phyloP scores from a whole-genome alignment of 2,113 vertebrate species.

The Pseudopipra pipra region DNA sequence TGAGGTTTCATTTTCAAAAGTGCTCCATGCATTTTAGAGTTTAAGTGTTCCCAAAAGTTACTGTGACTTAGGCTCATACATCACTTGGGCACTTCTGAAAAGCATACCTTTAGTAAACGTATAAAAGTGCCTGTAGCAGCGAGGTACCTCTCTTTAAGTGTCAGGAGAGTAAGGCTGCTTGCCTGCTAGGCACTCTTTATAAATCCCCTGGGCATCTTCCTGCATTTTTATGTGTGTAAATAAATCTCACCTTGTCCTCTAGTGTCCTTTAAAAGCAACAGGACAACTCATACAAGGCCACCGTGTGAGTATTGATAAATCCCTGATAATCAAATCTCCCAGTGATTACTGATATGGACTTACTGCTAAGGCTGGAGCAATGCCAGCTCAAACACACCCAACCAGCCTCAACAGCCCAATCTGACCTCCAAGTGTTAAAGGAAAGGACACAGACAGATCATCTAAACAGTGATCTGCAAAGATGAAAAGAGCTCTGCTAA shows the following conservation, averaged over 20 bases:
- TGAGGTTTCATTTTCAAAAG: constrained; percentile 19
- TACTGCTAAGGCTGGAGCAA: not conserved
- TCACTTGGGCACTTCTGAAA: not conserved
- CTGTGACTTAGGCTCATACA: not conserved
- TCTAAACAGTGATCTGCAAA: not conserved
- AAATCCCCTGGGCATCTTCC: not conserved
- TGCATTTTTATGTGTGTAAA: constrained; percentile 12
- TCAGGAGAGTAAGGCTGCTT: not conserved
- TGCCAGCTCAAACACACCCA: not conserved
- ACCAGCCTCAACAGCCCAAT: not conserved
- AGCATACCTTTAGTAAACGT: not conserved
- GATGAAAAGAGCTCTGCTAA: not conserved
- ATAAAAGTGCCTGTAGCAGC: not conserved
- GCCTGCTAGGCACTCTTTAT: not conserved
- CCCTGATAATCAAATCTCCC: constrained; percentile 5
- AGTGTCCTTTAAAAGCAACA: constrained; percentile 11
- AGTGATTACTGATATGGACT: not conserved
- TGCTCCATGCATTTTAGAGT: not conserved
- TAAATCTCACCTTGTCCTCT: not conserved
- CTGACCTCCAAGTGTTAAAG: not conserved
- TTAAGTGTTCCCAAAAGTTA: constrained; percentile 16
- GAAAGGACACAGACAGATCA: not conserved
- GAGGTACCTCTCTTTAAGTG: not conserved
- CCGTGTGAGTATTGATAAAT: not conserved
- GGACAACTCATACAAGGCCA: not conserved